Evolutionary conservation across 2,797 vertebrate species (phyloP).

Genomic region (Arrhamphus sclerolepis): DNA sequence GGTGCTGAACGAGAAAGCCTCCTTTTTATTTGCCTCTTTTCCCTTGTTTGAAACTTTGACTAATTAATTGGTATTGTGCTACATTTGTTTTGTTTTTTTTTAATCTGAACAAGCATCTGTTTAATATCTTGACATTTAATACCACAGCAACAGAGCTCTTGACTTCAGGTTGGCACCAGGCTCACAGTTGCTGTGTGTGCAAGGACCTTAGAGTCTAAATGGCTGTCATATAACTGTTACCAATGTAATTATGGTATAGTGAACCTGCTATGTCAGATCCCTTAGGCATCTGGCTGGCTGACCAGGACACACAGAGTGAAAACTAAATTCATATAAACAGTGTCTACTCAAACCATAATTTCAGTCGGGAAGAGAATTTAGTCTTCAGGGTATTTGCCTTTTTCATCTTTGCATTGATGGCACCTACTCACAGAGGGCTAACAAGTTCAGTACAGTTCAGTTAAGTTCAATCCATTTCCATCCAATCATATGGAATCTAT

Average conservation of each 20-base stretch:
- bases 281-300: constrained; percentile 22
- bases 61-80: not conserved
- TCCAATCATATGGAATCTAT: too few relatives aligned
- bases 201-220: constrained; percentile 57
- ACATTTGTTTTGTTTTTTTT: not conserved
- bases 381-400: not conserved
- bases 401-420: too few relatives aligned
- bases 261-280: constrained; percentile 44
- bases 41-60: not conserved
- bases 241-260: constrained; percentile 44
- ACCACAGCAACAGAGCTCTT: constrained; percentile 25
- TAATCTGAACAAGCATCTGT: constrained; percentile 5
- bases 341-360: not conserved
- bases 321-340: not conserved
- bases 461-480: too few relatives aligned
- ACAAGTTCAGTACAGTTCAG: too few relatives aligned
- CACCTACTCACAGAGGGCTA: too few relatives aligned
- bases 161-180: constrained; percentile 50
- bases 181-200: constrained; percentile 34
- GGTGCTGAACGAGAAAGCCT: constrained; percentile 50
- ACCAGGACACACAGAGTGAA: constrained; percentile 18
- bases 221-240: constrained; percentile 59
- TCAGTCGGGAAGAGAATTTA: not conserved
- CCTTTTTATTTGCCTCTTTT: not conserved
- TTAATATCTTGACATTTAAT: constrained; percentile 15